These are phyloP conservation scores for Rhaphigaster nebulosa DNA, from an alignment of 2,888 invertebrate species.

Conservation along the genomic window DNA sequence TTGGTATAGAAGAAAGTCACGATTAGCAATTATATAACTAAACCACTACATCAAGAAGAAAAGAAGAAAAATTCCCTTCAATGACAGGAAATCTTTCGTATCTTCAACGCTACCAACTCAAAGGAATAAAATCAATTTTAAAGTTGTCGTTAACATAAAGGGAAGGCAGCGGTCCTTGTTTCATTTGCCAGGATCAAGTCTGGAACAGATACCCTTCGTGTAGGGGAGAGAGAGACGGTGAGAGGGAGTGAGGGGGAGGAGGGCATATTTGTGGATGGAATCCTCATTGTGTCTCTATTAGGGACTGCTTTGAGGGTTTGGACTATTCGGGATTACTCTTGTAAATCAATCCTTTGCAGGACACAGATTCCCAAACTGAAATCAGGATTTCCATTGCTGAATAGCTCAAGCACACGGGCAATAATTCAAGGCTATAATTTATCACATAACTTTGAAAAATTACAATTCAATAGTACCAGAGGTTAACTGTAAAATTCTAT, in stretches of 20 bases:
- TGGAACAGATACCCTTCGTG: not conserved
- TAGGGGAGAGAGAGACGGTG: too few relatives aligned
- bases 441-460: too few relatives aligned
- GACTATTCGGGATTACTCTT: not conserved
- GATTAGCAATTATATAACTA: too few relatives aligned
- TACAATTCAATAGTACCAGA: too few relatives aligned
- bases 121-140: not conserved
- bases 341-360: not conserved
- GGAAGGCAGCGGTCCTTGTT: not conserved
- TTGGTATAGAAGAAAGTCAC: too few relatives aligned
- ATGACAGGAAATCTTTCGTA: too few relatives aligned
- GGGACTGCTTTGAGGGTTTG: not conserved
- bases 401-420: not conserved
- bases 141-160: not conserved
- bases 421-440: too few relatives aligned
- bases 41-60: too few relatives aligned
- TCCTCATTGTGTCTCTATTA: slow-evolving; percentile 9
- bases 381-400: not conserved
- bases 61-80: too few relatives aligned
- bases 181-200: not conserved
- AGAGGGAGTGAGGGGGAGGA: too few relatives aligned
- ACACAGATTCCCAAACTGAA: not conserved
- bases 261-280: not conserved
- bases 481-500: too few relatives aligned
- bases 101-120: too few relatives aligned